A percentile compares a stretch with the other conserved stretches of the same genome.
phyloP scores from a whole-genome alignment of 2,888 invertebrate genomes.

The Stenodera caucasica region DNA sequence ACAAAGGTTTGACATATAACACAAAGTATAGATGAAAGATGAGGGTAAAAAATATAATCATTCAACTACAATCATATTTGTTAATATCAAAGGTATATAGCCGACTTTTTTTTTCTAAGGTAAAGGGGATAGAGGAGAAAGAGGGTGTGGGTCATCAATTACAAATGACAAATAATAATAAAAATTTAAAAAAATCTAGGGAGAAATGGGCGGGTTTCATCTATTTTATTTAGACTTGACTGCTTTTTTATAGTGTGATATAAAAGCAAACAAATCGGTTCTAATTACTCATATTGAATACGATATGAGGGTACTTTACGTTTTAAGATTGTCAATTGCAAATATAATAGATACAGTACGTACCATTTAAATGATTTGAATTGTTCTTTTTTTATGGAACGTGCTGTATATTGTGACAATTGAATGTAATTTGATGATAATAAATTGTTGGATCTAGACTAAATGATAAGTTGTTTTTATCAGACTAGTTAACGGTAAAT shows the following conservation, averaged over 20 bases:
- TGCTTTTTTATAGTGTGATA: not conserved
- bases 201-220: not conserved
- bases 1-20: slow-evolving; percentile 26
- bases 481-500: slow-evolving; percentile 17
- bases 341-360: not conserved
- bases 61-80: slow-evolving; percentile 13
- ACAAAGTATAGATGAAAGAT: not conserved
- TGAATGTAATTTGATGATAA: not conserved
- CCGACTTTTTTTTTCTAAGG: too few species aligned
- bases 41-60: slow-evolving; percentile 14
- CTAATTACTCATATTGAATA: not conserved
- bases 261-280: not conserved
- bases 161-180: not conserved
- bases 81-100: slow-evolving; percentile 19
- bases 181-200: not conserved
- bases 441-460: not conserved
- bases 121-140: too few species aligned
- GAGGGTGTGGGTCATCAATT: slow-evolving; percentile 20
- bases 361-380: too few species aligned
- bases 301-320: too few species aligned
- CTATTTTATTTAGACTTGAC: not conserved
- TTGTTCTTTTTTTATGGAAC: not conserved
- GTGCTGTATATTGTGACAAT: not conserved
- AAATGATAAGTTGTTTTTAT: not conserved
- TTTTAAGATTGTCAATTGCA: not conserved